These are phyloP conservation scores for Chalcosyrphus nemorum DNA, from an alignment of 2,888 invertebrate genomes.

Conservation along the genomic window DNA sequence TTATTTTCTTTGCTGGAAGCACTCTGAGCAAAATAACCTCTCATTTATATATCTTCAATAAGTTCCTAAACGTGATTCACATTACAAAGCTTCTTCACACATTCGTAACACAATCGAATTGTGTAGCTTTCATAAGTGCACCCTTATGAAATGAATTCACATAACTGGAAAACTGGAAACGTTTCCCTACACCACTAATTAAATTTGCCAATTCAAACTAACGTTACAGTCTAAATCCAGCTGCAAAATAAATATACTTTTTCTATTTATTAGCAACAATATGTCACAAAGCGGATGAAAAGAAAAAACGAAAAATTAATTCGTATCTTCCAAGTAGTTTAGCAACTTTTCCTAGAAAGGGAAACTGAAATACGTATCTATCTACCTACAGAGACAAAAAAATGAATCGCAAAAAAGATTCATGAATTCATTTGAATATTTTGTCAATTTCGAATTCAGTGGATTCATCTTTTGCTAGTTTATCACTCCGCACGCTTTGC, in stretches of 20 bases:
- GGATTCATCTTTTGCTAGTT: constrained; percentile 11
- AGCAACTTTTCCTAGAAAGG: constrained; percentile 46
- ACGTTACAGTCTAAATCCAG: background rate
- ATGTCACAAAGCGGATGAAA: background rate
- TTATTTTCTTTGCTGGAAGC: no score
- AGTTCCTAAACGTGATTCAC: background rate
- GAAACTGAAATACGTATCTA: constrained; percentile 25
- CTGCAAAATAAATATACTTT: background rate
- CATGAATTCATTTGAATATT: constrained; percentile 36
- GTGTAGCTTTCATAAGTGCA: background rate
- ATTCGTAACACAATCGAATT: background rate
- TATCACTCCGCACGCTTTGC: background rate
- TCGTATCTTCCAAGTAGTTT: background rate
- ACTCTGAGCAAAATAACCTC: no score
- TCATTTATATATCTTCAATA: no score
- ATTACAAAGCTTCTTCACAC: background rate
- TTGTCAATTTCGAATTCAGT: background rate
- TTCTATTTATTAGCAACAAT: constrained; percentile 22
- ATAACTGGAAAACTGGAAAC: background rate
- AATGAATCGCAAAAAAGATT: background rate
- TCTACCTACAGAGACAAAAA: no score
- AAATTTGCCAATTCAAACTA: constrained; percentile 11
- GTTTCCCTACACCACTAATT: constrained; percentile 17
- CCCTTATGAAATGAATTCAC: constrained; percentile 12
- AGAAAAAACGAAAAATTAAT: background rate